Conservation (phyloP, 2,113 vertebrate species). For the Cynocephalus volans region DNA sequence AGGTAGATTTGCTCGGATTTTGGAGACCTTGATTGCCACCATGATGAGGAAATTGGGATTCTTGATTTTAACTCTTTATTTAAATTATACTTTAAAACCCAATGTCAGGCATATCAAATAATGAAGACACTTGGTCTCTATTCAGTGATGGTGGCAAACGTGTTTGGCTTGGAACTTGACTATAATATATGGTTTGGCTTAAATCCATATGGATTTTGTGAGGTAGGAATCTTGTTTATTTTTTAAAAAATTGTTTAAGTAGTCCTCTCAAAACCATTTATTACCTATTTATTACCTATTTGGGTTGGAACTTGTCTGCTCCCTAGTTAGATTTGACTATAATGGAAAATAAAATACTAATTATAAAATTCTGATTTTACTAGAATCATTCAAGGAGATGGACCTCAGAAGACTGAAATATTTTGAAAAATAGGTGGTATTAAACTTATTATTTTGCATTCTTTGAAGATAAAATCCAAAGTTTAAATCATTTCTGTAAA, state of each 20-base stretch:
- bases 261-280: too few species aligned
- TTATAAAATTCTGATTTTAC: neutral
- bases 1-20: neutral
- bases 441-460: constrained; percentile 15
- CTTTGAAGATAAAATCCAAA: constrained; percentile 8
- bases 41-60: neutral
- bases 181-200: too few species aligned
- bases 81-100: neutral
- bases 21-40: neutral
- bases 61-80: constrained; percentile 40
- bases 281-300: neutral
- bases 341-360: neutral
- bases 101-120: neutral
- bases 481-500: neutral
- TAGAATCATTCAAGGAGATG: neutral
- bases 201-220: too few species aligned
- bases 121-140: neutral
- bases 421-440: neutral
- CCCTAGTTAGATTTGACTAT: neutral
- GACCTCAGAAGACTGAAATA: neutral
- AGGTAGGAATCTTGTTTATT: too few species aligned
- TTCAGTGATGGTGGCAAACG: neutral
- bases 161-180: neutral
- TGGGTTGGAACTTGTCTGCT: neutral
- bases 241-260: too few species aligned